Base-by-base conservation (phyloP, 1,140 invertebrate species). In the Drosophila nigromelanica region DNA sequence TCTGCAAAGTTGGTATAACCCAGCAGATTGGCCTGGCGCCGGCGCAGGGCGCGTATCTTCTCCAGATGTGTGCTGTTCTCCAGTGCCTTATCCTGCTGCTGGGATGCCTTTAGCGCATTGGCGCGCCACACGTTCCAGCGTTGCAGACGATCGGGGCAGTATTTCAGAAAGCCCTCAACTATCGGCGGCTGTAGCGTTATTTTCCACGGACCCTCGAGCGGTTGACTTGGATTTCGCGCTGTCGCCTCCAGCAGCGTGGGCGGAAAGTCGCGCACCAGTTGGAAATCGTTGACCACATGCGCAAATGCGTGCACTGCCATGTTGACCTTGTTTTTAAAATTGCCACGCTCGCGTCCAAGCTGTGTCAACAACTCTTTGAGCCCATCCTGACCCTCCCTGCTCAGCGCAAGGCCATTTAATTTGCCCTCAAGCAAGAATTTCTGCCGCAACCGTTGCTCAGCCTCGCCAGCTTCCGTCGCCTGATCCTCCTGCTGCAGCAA, bases 81-180 rank as follows among this genome's bases (percentile, higher is more conserved):
- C 4, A 96, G 78, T 4, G 94, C 92, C 75, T 93, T 94, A 10
- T 96, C 95, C 5, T 93, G 91, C 73, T 93, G 93, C 35, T 93
- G 92, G 0, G 96, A 96, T n/a, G 95, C 95, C 66, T 96, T 93
- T 18, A 93, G 93, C 2, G 95, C 94, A 87, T 95, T 93, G 0
- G 96, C 96, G 54, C 96, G 93, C 97, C 97, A 99, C 1, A 96
- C 92, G 90, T 97, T 97, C 94, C 95, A 97, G 39, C 98, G 93
- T 33, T 96, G 86, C 21, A 94, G 91, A 67, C 96, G 92, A 90
- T 96, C 94, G 1, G 96, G 95, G 92, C 98, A 99, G 91, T 97
- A 94, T 91, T 98, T 95, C 89, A 98, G 92, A 80, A 96, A 97
- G 10, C 94, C 93, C 55, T 95, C 92, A 73, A 95, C 95, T 39